Evolutionary conservation across 2,797 vertebrate genomes (phyloP).

Genomic region (Macropodus opercularis): DNA sequence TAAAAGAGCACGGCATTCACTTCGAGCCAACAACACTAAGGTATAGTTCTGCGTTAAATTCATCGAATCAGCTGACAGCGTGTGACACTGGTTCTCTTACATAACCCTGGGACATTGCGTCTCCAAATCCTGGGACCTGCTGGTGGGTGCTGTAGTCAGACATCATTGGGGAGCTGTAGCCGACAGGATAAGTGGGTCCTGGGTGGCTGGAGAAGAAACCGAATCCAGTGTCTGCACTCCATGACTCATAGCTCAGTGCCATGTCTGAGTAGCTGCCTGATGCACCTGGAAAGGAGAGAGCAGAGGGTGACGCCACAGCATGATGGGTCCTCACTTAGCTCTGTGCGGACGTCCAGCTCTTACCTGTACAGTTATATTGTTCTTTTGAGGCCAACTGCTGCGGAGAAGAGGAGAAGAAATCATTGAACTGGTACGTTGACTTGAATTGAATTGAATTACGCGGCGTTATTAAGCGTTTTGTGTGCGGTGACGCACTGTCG

Average conservation of each 20-base stretch:
- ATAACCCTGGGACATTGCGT: conserved; percentile 63
- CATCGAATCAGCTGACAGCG: too few species aligned
- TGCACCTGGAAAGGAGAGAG: conserved; percentile 68
- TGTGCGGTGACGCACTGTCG: conserved; percentile 73
- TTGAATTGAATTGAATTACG: too few species aligned
- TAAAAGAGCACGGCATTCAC: not conserved
- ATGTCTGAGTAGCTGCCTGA: conserved; percentile 77
- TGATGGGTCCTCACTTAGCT: too few species aligned
- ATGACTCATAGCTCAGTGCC: conserved; percentile 74
- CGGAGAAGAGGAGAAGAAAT: not conserved
- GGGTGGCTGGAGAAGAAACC: conserved; percentile 52
- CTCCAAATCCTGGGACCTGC: conserved; percentile 52
- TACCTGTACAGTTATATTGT: conserved; percentile 70
- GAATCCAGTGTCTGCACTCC: conserved; percentile 57
- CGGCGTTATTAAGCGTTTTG: not conserved
- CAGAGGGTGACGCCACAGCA: conserved; percentile 1
- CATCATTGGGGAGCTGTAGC: conserved; percentile 50
- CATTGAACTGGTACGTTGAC: too few species aligned
- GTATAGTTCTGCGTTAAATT: not conserved
- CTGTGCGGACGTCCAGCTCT: conserved; percentile 26
- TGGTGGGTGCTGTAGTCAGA: conserved; percentile 62
- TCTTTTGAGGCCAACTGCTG: conserved; percentile 68
- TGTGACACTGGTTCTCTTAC: conserved; percentile 58
- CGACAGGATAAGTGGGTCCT: conserved; percentile 37
- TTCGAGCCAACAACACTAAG: not conserved